Base-by-base conservation (phyloP, 2,113 vertebrate species). In the Syngnathoides biaculeatus region DNA sequence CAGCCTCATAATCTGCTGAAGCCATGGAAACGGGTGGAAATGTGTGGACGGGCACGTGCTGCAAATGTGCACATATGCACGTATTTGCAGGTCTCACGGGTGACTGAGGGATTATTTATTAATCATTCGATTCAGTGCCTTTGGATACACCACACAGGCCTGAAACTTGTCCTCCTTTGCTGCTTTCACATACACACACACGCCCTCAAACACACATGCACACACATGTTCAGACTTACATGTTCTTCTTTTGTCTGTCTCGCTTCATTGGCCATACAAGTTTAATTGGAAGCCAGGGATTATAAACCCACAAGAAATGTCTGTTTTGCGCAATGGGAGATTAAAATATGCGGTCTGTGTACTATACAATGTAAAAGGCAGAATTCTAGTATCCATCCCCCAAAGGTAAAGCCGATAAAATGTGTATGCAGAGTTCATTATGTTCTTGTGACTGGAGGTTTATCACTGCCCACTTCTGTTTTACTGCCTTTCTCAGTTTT, bases 81-180 rank as follows among this genome's bases (percentile, higher is more conserved):
- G 71, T 77, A 60, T 76, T 64, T 57, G 61, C 56, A 57, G 58
- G 24, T 56, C 72, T 71, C 67, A 59, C 64, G 81, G 81, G 73
- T 82, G 69, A 87, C 78, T 75, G 71, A 69, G 68, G 80, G 81
- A 88, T 88, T 86, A 89, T 73, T 84, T 87, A 88, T 89, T 89
- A 88, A 91, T 91, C 77, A 87, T 88, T 87, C 61, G 75, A 86
- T 86, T 91, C 86, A 75, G 74, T 86, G 87, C 81, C 74, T 84
- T 75, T 85, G 65, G 71, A 71, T 78, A 77, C 75, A 79, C 63
- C 2, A 4, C 64, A 58, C 19, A 52, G 63, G 14, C 48, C 72
- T 50, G 11, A 50, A 77, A 80, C 65, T 3, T 0, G 42, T 47
- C 63, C 71, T 50, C 59, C 48, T 53, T 71, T 65, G 27, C 72